Percentiles rank a stretch among this genome's conserved stretches.
These are phyloP conservation scores for Cepphus grylle DNA, from an alignment of 2,113 vertebrate genomes.

Conservation along the genomic window DNA sequence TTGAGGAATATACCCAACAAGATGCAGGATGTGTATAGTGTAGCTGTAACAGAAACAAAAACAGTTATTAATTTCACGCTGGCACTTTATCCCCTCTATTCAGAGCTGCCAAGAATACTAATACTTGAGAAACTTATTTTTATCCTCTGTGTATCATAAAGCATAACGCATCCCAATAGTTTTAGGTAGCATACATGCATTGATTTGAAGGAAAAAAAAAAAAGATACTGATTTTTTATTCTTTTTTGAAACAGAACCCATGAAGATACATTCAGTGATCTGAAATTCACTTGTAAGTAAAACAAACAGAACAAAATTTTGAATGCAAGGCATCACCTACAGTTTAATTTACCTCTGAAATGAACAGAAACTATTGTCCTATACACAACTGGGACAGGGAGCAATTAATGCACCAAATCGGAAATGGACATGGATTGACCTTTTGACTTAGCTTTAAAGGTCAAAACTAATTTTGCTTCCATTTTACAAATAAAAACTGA, in stretches of 20 bases:
- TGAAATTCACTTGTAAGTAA: neutral
- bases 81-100: neutral
- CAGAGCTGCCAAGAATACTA: neutral
- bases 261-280: neutral
- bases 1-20: conserved; percentile 94
- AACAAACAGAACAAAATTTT: neutral
- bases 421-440: conserved; percentile 40
- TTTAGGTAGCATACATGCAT: neutral
- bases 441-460: conserved; percentile 29
- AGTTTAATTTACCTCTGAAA: conserved; percentile 22
- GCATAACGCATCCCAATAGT: neutral
- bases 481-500: conserved; percentile 39
- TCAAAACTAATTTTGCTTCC: conserved; percentile 41
- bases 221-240: neutral
- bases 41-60: conserved; percentile 77
- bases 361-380: conserved; percentile 24
- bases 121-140: neutral
- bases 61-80: neutral
- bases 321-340: neutral
- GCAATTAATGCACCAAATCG: conserved; percentile 28
- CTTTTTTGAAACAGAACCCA: neutral
- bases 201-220: neutral
- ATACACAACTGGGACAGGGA: neutral
- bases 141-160: neutral
- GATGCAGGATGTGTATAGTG: conserved; percentile 94